A percentile compares a stretch with the other conserved stretches of the same genome.
Conservation (phyloP, 2,888 invertebrate species). For the Pyrgus malvae region DNA sequence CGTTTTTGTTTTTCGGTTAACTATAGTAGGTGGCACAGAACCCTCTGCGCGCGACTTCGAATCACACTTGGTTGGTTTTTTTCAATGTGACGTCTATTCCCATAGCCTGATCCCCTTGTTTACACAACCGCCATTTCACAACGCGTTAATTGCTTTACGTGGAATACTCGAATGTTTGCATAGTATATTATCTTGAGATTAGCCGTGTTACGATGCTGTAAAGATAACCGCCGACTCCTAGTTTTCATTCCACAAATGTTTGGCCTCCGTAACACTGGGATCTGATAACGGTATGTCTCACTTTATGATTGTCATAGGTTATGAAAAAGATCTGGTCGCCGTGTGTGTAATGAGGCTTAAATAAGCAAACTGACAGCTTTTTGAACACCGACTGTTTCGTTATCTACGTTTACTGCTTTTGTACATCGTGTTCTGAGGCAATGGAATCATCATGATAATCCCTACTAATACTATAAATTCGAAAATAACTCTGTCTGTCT, state of each 20-base stretch:
- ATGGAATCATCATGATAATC: no score
- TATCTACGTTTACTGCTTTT: no score
- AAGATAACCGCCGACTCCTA: constrained; percentile 50
- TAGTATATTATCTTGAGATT: constrained; percentile 41
- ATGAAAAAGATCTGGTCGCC: constrained; percentile 15
- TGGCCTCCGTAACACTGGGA: constrained; percentile 42
- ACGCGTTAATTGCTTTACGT: constrained; percentile 44
- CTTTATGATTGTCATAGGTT: constrained; percentile 27
- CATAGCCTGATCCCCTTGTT: constrained; percentile 19
- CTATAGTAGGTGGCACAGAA: no score
- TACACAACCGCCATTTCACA: constrained; percentile 30
- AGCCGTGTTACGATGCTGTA: constrained; percentile 49
- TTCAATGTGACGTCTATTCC: constrained; percentile 15
- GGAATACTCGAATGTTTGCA: constrained; percentile 37
- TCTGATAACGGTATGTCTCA: constrained; percentile 33
- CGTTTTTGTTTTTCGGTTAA: no score
- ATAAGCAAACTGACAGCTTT: not conserved
- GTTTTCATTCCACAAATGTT: constrained; percentile 56
- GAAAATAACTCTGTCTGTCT: no score
- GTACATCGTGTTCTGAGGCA: no score
- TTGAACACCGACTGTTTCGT: not conserved
- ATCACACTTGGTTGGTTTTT: no score
- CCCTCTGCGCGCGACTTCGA: no score
- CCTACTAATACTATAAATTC: no score
- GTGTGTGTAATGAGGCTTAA: constrained; percentile 10